A percentile compares a stretch with the other conserved stretches of the same genome.
Evolutionary conservation across 1,140 invertebrate genomes (phyloP).

Genomic region (Portunus trituberculatus): DNA sequence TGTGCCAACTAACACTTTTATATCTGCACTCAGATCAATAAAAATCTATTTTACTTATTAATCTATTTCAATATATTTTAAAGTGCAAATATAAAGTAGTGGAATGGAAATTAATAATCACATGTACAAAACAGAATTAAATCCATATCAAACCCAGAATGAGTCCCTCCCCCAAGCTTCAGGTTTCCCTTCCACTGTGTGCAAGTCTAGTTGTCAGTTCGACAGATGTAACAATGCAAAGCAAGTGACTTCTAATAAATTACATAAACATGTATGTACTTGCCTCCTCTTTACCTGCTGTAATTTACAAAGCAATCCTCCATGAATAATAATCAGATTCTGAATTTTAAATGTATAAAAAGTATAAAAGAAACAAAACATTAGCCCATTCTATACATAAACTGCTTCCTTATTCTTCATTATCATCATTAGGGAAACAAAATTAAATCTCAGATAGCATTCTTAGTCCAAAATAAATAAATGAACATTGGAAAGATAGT

Average conservation of each 20-base stretch:
- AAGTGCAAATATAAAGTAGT: slow-evolving; percentile 1
- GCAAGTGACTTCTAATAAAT: not conserved
- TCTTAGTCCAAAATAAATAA: not conserved
- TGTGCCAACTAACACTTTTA: not conserved
- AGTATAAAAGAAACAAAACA: not conserved
- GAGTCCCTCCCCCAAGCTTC: not conserved
- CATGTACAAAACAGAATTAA: not conserved
- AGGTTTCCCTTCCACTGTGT: not conserved
- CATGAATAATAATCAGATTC: not conserved
- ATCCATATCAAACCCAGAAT: not conserved
- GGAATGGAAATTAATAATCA: not conserved
- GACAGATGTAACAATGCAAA: not conserved
- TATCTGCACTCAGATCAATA: not conserved
- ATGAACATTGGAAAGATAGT: too few relatives aligned
- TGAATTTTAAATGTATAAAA: not conserved
- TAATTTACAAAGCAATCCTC: not conserved
- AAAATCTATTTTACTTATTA: not conserved
- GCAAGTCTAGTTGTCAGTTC: not conserved
- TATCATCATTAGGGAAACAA: too few relatives aligned
- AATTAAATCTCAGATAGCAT: too few relatives aligned
- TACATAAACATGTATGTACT: not conserved
- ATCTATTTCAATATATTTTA: not conserved
- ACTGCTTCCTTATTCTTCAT: too few relatives aligned
- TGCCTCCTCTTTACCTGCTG: not conserved
- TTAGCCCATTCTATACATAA: too few relatives aligned